Base-by-base conservation (phyloP, 1,140 invertebrate species). In the Drosophila guanche region DNA sequence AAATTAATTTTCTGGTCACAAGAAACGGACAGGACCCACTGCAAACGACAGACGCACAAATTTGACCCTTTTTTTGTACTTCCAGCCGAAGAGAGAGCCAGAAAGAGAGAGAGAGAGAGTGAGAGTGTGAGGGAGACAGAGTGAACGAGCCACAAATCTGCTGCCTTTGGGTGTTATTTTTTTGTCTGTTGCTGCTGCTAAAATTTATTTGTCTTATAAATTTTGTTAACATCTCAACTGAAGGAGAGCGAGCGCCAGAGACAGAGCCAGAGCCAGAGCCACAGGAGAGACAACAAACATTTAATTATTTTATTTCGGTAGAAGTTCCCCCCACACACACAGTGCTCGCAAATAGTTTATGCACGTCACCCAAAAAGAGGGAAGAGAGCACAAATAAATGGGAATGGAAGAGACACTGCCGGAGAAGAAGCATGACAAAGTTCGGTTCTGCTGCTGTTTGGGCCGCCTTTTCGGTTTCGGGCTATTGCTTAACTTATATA, bases 131-230 rank as follows among this genome's bases (percentile, higher is more conserved):
- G 20, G 37, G 25, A 23, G 27, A 12, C 29, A 10, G 8, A 33
- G 3, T 33, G 29, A 12, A 12, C 10, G 45, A 16, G 68, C 48
- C 56, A 72, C 67, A 72, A 72, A 72, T 72, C 58, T 73, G 68
- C 45, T 72, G 40, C 57, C 62, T 63, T 46, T 40, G 29, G 61
- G 22, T 45, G 47, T 48, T 62, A 58, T 40, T 12, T 63, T 61
- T 62, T 63, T 16, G 41, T 29, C 16, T 63, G 43, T 25, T 63
- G 37, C 20, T 14, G 58, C 43, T 62, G 58, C 43, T 72, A 73
- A 70, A 73, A 72, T 73, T 73, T 73, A 73, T 73, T 73, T 73
- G 68, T 73, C 70, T 73, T 73, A 73, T 73, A 73, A 72, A 73
- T 72, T 73, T 73, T 73, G 68, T 54, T 73, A 73, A 73, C 70